Evolutionary conservation across 2,797 vertebrate genomes (phyloP).

Genomic region (Psittacula echo): DNA sequence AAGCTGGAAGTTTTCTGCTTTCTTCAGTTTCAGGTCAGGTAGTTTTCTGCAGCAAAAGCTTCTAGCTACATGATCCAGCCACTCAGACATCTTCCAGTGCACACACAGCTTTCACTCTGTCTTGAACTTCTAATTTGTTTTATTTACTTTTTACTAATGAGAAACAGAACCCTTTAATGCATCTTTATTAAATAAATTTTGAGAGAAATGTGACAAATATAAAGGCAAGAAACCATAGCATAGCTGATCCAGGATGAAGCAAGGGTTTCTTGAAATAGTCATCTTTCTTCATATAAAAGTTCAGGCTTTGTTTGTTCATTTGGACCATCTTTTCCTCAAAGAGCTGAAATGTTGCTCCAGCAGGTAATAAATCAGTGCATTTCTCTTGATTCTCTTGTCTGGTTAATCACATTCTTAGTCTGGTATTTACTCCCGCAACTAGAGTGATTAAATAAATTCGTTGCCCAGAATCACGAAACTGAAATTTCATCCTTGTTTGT

Average conservation of each 20-base stretch:
- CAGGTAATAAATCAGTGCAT: background rate
- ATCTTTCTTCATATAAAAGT: background rate
- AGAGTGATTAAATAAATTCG: background rate
- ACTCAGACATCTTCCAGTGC: background rate
- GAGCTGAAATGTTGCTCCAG: background rate
- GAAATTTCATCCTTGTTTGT: constrained; percentile 3
- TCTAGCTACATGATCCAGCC: background rate
- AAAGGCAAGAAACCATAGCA: background rate
- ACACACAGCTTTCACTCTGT: background rate
- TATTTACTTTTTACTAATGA: background rate
- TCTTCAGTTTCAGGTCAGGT: background rate
- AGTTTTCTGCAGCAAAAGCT: background rate
- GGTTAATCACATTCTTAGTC: background rate
- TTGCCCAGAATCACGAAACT: background rate
- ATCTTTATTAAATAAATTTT: background rate
- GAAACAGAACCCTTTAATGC: background rate
- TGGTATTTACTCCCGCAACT: background rate
- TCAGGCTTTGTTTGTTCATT: background rate
- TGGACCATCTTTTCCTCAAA: constrained; percentile 11
- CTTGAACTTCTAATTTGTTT: background rate
- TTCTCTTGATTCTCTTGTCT: constrained; percentile 3
- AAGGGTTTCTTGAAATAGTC: background rate
- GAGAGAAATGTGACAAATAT: background rate
- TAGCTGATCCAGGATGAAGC: background rate
- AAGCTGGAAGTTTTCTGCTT: background rate